phyloP scores from a whole-genome alignment of 2,113 vertebrate species.

The Sterna hirundo region DNA sequence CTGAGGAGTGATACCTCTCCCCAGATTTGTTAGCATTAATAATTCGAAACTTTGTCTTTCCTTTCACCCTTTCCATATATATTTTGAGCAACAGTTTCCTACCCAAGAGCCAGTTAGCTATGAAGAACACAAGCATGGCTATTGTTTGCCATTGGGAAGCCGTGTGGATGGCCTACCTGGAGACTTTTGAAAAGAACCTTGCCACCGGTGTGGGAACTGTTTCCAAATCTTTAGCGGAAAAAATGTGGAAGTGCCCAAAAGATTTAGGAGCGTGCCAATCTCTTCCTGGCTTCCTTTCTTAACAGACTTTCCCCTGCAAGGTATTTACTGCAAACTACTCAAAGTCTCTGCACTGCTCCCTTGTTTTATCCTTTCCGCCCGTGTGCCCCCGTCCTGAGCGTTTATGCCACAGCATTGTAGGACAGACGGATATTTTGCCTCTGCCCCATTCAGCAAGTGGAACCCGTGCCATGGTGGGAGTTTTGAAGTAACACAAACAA shows the following conservation, averaged over 20 bases:
- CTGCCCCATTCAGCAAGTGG: rapidly evolving
- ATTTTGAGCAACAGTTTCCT: not conserved
- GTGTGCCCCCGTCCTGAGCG: rapidly evolving
- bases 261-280: not conserved
- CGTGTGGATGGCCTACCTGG: rapidly evolving
- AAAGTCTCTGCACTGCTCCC: not conserved
- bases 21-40: not conserved
- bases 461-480: not conserved
- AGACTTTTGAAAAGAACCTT: not conserved
- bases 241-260: not conserved
- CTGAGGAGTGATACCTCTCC: not conserved
- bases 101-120: not conserved
- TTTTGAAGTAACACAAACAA: not conserved
- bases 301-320: not conserved
- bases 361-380: not conserved
- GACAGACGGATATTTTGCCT: not conserved
- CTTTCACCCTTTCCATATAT: not conserved
- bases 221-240: not conserved
- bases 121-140: not conserved
- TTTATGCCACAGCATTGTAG: rapidly evolving
- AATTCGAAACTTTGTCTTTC: not conserved
- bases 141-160: not conserved
- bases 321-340: not conserved
- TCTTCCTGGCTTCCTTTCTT: not conserved
- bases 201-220: rapidly evolving